Base-by-base conservation (phyloP, 2,888 invertebrate genomes). In the Andricus quercusramuli region DNA sequence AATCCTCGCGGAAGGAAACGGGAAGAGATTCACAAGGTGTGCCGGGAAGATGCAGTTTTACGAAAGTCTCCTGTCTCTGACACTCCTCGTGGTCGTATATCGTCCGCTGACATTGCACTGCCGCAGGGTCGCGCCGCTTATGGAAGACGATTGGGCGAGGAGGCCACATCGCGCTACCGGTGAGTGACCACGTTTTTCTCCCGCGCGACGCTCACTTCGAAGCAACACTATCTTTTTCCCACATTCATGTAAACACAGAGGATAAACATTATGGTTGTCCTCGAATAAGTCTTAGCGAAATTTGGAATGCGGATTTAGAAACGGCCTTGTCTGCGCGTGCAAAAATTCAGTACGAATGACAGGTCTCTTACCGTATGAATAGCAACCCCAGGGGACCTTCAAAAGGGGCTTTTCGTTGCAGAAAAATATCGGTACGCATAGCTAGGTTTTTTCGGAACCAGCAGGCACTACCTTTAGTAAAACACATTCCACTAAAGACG, bases 111-210 rank as follows among this genome's bases (percentile, higher is more conserved):
- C 93, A 66, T 78, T 87, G 51, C 85, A 86, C 65, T 89, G 89
- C 41, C 93, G 95, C 88, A 94, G 95, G 89, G 95, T 95, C 91
- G 94, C 95, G 88, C 95, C 95, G 85, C 93, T 94, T 86, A 93
- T 95, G 90, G 95, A 95, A 92, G 95, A 96, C 92, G 95, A 95
- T 89, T 95, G 95, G 92, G 94, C 94, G 86, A 94, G 95, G 78
- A 95, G 95, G 88, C 94, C 94, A 90, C 94, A 94, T 87, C 94
- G 95, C 85, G 95, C 95, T 89, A 95, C 95, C 93, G 96, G 96
- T 96, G 93, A 95, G 95, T 94, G 77, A 74, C 78, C 76, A 78
- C 77, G 80, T 79, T 79, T 80, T 80, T 82, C 84, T 82, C 80
- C 80, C 79, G 78, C 80, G 74, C 67, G 41, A 47, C 77, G 20